phyloP scores from a whole-genome alignment of 2,888 invertebrate species.

The Digitonthophagus gazella region DNA sequence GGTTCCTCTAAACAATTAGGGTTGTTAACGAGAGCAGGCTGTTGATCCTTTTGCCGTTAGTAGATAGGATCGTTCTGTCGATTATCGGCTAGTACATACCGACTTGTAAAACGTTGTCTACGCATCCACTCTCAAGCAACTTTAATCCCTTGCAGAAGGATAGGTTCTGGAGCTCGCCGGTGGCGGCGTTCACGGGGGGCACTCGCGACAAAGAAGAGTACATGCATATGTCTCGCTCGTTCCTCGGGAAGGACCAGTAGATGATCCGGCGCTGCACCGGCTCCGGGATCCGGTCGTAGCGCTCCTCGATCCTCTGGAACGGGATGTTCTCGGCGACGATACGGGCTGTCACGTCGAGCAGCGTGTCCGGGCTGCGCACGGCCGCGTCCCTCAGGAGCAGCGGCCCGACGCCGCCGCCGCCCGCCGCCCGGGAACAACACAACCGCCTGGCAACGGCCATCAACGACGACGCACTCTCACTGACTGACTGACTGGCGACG shows the following conservation, averaged over 20 bases:
- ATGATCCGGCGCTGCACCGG: constrained; percentile 85
- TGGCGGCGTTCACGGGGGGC: constrained; percentile 48
- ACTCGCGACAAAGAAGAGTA: constrained; percentile 74
- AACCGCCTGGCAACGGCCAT: constrained; percentile 53
- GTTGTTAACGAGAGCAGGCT: neutral
- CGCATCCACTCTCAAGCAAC: constrained; percentile 77
- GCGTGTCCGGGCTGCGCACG: constrained; percentile 62
- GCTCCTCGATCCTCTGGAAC: constrained; percentile 83
- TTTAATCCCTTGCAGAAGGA: constrained; percentile 85
- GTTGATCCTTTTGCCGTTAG: neutral
- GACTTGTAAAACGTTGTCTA: constrained; percentile 84
- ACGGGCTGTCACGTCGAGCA: constrained; percentile 80
- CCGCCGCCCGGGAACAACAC: constrained; percentile 52
- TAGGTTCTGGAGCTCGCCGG: constrained; percentile 73
- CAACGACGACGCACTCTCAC: constrained; percentile 50
- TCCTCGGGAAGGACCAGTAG: constrained; percentile 85
- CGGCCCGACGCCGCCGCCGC: constrained; percentile 20
- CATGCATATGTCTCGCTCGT: constrained; percentile 87
- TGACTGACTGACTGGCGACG: constrained; percentile 43
- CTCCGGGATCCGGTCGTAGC: constrained; percentile 84
- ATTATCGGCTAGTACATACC: constrained; percentile 62
- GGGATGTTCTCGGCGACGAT: constrained; percentile 82
- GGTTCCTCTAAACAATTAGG: neutral
- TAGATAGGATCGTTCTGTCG: neutral
- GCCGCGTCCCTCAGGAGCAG: constrained; percentile 44